Conservation (phyloP, 2,888 invertebrate species). For the Timema cristinae region DNA sequence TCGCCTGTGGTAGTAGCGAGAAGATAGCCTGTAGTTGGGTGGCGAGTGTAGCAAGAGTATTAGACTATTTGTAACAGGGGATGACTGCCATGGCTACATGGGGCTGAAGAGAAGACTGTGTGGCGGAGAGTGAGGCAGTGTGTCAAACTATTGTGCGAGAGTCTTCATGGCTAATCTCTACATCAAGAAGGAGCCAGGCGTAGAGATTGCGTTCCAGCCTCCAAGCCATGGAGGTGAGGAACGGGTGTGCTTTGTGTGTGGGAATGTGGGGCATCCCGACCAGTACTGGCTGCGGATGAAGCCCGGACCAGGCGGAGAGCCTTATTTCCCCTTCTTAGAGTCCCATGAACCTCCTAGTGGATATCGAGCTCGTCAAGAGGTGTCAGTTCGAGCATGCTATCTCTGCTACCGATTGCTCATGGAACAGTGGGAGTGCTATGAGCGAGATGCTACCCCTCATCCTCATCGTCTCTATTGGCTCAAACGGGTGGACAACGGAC, state of each 20-base stretch:
- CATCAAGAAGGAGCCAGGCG: conserved; percentile 32
- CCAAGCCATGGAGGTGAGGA: conserved; percentile 32
- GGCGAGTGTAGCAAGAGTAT: no score
- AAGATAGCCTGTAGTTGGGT: no score
- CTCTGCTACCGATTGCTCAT: conserved; percentile 81
- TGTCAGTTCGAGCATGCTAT: conserved; percentile 58
- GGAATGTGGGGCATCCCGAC: conserved; percentile 62
- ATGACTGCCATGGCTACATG: no score
- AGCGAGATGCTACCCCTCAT: conserved; percentile 79
- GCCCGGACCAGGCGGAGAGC: conserved; percentile 59
- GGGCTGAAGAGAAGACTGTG: no score
- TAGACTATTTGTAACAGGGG: no score
- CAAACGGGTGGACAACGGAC: conserved; percentile 86
- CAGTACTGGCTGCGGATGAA: conserved; percentile 60
- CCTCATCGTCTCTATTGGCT: conserved; percentile 87
- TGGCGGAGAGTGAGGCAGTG: no score
- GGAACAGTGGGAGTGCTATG: conserved; percentile 91
- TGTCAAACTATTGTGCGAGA: no score
- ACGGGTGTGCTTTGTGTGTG: conserved; percentile 64
- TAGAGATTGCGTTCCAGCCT: conserved; percentile 30
- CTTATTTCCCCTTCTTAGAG: conserved; percentile 89
- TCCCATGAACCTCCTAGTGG: conserved; percentile 81
- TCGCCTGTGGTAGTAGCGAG: no score
- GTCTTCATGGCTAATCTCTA: conserved; percentile 26
- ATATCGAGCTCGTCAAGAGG: conserved; percentile 45